A percentile compares a stretch with the other conserved stretches of the same genome.
Evolutionary conservation across 2,888 invertebrate genomes (phyloP).

Genomic region (Peribatodes rhomboidaria): DNA sequence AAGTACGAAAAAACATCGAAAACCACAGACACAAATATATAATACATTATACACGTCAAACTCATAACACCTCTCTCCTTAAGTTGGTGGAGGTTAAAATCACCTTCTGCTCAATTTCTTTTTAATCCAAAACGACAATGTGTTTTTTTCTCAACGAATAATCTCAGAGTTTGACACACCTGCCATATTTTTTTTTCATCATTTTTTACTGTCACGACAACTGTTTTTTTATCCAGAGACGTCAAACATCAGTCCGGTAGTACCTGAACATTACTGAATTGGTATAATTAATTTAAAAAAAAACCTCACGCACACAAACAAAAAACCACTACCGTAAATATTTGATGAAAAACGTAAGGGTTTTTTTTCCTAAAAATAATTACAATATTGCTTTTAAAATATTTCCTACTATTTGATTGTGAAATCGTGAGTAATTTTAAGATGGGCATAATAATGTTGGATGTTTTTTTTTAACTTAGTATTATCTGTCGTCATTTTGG

Average conservation of each 20-base stretch:
- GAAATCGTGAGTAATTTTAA: conserved; percentile 22
- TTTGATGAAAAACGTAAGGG: conserved; percentile 28
- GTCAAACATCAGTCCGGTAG: conserved; percentile 31
- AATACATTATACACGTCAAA: too few species aligned
- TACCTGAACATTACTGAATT: conserved; percentile 29
- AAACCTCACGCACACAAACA: conserved; percentile 22
- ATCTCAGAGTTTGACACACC: too few species aligned
- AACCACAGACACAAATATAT: too few species aligned
- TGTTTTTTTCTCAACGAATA: too few species aligned
- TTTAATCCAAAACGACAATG: too few species aligned
- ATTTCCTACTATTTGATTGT: conserved; percentile 28
- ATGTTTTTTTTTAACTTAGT: not conserved
- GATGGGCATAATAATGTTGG: not conserved
- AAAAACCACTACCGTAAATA: conserved; percentile 41
- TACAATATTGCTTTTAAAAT: conserved; percentile 20
- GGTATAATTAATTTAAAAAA: conserved; percentile 36
- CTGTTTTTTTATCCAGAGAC: not conserved
- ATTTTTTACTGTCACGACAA: not conserved
- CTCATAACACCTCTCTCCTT: too few species aligned
- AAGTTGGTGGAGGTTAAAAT: too few species aligned
- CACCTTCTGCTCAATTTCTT: too few species aligned
- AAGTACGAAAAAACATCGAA: too few species aligned
- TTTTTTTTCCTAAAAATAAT: conserved; percentile 29
- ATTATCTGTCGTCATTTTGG: not conserved
- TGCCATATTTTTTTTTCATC: not conserved